Percentiles rank a stretch among this genome's conserved stretches.
Conservation (phyloP, 2,888 invertebrate genomes). For the Odontocerum albicorne region DNA sequence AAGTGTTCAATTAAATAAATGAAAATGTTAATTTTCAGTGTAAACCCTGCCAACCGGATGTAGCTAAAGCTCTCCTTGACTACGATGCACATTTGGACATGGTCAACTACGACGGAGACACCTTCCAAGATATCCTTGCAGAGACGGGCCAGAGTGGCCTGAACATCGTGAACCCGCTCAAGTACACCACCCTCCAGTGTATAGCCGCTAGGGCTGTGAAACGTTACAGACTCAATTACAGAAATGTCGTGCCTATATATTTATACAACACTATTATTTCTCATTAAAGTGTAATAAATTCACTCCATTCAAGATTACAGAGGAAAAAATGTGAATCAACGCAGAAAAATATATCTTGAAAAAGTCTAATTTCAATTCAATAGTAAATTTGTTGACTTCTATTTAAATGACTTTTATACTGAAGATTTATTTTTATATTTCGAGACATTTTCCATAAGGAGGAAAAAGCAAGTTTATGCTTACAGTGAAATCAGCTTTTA, state of each 20-base stretch:
- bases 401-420: too few species aligned
- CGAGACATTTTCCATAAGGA: too few species aligned
- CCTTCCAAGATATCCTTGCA: constrained; percentile 70
- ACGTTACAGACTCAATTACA: constrained; percentile 67
- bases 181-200: constrained; percentile 81
- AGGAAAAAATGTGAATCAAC: too few species aligned
- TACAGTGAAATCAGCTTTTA: too few species aligned
- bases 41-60: constrained; percentile 67
- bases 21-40: constrained; percentile 45
- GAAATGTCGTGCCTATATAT: constrained; percentile 57
- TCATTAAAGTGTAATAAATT: constrained; percentile 44
- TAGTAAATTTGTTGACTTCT: too few species aligned
- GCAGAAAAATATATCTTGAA: too few species aligned
- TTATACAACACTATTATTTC: constrained; percentile 54
- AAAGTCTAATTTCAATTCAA: too few species aligned
- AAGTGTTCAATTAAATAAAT: too few species aligned
- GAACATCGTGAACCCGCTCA: constrained; percentile 72
- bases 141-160: constrained; percentile 60
- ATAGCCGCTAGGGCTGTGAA: constrained; percentile 82
- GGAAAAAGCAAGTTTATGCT: too few species aligned
- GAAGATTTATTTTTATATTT: too few species aligned
- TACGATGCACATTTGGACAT: constrained; percentile 86
- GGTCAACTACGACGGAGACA: constrained; percentile 74
- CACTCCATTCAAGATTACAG: too few species aligned
- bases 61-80: constrained; percentile 72